phyloP scores from a whole-genome alignment of 1,140 invertebrate genomes.

The Ctenoplectra terminalis region DNA sequence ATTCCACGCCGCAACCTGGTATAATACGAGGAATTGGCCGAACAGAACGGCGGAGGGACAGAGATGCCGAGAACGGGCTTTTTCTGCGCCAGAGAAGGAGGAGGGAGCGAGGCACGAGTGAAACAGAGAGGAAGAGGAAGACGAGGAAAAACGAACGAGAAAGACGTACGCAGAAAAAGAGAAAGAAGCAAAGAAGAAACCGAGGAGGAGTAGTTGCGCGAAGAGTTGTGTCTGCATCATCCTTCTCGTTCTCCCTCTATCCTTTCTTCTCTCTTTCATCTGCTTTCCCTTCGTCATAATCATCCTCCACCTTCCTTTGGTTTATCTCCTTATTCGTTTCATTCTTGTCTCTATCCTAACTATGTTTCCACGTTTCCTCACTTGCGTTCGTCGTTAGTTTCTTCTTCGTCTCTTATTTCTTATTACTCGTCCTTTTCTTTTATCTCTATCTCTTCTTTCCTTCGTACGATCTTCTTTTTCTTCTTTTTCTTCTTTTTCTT shows the following conservation, averaged over 20 bases:
- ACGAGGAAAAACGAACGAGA: slow-evolving; percentile 39
- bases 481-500: not conserved
- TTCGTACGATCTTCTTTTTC: too few species aligned
- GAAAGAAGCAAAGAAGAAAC: slow-evolving; percentile 44
- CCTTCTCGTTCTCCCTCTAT: slow-evolving; percentile 13
- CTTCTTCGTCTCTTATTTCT: slow-evolving; percentile 30
- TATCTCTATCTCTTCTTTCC: not conserved
- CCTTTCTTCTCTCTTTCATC: slow-evolving; percentile 42
- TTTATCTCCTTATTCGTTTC: slow-evolving; percentile 14
- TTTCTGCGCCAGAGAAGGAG: slow-evolving; percentile 26
- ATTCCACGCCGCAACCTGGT: slow-evolving; percentile 81
- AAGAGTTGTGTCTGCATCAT: slow-evolving; percentile 50
- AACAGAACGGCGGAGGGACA: slow-evolving; percentile 67
- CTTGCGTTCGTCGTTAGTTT: slow-evolving; percentile 12
- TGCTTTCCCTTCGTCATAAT: slow-evolving; percentile 58
- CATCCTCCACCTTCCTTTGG: slow-evolving; percentile 38
- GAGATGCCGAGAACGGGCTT: slow-evolving; percentile 55
- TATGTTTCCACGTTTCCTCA: slow-evolving; percentile 41
- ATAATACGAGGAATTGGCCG: slow-evolving; percentile 82
- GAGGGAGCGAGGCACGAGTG: slow-evolving; percentile 11
- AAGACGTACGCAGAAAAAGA: slow-evolving; percentile 70
- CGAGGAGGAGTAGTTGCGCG: slow-evolving; percentile 39
- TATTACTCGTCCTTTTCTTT: slow-evolving; percentile 15
- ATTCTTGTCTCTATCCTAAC: not conserved
- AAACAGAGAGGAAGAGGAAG: slow-evolving; percentile 48